Percentiles rank a stretch among this genome's conserved stretches.
Evolutionary conservation across 2,797 vertebrate species (phyloP).

Genomic region (Parauchenoglanis punctatus): DNA sequence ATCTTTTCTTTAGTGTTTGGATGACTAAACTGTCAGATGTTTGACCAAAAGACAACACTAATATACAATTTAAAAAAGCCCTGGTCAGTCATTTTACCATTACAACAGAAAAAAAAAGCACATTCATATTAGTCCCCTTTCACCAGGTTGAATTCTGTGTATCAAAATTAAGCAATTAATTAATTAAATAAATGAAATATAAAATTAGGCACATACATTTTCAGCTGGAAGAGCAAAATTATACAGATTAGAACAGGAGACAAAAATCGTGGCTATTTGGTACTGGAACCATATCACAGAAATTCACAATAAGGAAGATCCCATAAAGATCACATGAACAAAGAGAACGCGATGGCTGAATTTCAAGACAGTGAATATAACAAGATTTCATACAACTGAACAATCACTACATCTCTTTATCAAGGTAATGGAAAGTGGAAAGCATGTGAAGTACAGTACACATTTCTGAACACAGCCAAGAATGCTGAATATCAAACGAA

Average conservation of each 20-base stretch:
- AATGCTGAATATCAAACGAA: background rate
- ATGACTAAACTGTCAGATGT: background rate
- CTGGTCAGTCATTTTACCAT: background rate
- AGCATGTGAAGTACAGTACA: background rate
- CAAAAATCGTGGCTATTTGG: conserved; percentile 22
- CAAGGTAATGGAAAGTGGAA: too few species aligned
- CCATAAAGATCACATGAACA: conserved; percentile 3
- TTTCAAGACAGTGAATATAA: background rate
- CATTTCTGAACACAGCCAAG: conserved; percentile 9
- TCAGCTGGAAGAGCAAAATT: conserved; percentile 37
- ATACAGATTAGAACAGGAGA: conserved; percentile 33
- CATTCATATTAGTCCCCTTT: background rate
- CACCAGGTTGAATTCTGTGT: background rate
- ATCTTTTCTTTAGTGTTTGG: conserved; percentile 15
- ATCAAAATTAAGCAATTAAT: conserved; percentile 30
- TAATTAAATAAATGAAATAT: conserved; percentile 68
- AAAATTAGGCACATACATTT: conserved; percentile 75
- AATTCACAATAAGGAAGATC: conserved; percentile 16
- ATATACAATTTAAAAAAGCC: conserved; percentile 26
- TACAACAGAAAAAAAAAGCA: background rate
- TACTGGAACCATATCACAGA: conserved; percentile 24
- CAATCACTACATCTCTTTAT: conserved; percentile 13
- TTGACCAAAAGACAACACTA: conserved; percentile 14
- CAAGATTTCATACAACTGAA: conserved; percentile 7
- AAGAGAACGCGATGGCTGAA: background rate